These are phyloP conservation scores for Nomada flava DNA, from an alignment of 2,888 invertebrate species.

Conservation along the genomic window DNA sequence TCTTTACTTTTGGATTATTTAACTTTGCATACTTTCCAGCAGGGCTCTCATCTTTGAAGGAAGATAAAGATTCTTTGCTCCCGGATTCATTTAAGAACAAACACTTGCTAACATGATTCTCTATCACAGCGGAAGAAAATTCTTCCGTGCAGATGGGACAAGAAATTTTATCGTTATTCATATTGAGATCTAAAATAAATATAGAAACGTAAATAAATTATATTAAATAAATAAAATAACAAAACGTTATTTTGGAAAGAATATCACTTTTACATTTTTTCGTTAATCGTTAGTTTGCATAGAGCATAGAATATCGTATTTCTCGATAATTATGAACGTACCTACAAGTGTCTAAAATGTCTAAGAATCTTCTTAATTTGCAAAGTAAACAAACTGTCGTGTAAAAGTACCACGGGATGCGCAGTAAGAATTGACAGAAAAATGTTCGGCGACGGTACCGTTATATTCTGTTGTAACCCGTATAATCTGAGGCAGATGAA, in stretches of 20 bases:
- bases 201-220: constrained; percentile 1
- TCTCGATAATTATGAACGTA: neutral
- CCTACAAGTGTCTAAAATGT: neutral
- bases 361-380: neutral
- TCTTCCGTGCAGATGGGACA: constrained; percentile 89
- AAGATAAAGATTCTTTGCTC: constrained; percentile 45
- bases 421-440: constrained; percentile 34
- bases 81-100: constrained; percentile 87
- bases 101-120: constrained; percentile 89
- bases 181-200: constrained; percentile 46
- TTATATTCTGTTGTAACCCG: constrained; percentile 49
- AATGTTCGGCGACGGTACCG: constrained; percentile 61
- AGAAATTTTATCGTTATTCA: constrained; percentile 67
- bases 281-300: neutral
- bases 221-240: neutral
- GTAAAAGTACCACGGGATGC: constrained; percentile 41
- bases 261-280: neutral
- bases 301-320: neutral
- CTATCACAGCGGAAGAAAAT: constrained; percentile 86
- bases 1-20: constrained; percentile 54
- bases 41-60: constrained; percentile 60
- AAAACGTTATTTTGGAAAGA: neutral
- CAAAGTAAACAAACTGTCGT: neutral
- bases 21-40: constrained; percentile 45
- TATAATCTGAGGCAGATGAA: constrained; percentile 51